Evolutionary conservation across 23 tunicate species (phyloP).

Genomic region (Diplosoma virens): DNA sequence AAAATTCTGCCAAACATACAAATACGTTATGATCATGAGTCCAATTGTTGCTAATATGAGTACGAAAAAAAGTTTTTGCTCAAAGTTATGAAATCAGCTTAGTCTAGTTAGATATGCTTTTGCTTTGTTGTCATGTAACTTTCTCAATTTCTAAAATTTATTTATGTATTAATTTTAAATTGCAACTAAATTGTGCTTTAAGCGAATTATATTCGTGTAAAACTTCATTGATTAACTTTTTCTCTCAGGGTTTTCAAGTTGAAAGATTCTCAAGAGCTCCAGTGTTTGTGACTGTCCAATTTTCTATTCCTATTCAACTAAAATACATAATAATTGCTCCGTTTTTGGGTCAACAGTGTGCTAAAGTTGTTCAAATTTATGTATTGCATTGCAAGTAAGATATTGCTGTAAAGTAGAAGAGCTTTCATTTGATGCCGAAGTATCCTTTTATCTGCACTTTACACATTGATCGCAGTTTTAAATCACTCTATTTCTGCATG

Average conservation of each 20-base stretch:
- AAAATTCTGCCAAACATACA: no score
- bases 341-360: slow-evolving; percentile 64
- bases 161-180: not conserved
- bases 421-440: no score
- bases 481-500: no score
- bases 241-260: slow-evolving; percentile 53
- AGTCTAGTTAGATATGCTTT: not conserved
- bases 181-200: not conserved
- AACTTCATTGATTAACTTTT: no score
- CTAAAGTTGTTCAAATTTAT: slow-evolving; percentile 39
- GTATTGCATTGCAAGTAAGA: slow-evolving; percentile 8
- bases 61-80: not conserved
- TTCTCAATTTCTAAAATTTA: not conserved
- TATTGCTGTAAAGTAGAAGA: no score
- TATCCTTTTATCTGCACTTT: no score
- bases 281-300: slow-evolving; percentile 35
- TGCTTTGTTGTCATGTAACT: not conserved
- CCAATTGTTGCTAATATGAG: no score
- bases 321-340: slow-evolving; percentile 41
- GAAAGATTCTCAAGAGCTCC: slow-evolving; percentile 70
- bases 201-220: no score
- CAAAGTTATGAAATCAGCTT: not conserved
- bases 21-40: no score
- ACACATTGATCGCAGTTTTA: no score
- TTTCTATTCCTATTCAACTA: slow-evolving; percentile 45